Evolutionary conservation across 2,888 invertebrate genomes (phyloP), one percentile per base, ranked within the genome.

Genomic region (Ryuthela nishihirai): DNA sequence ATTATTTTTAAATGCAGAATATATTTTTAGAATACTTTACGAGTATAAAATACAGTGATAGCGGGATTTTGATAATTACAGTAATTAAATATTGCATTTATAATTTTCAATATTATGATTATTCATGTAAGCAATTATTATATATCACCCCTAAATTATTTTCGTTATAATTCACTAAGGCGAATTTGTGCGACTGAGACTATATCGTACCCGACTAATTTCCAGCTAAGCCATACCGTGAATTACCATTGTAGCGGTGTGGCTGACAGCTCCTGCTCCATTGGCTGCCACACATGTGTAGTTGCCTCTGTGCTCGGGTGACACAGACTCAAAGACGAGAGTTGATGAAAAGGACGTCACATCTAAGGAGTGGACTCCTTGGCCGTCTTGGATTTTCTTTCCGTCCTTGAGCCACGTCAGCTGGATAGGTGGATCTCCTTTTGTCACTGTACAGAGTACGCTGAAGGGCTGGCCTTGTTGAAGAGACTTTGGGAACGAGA

Each of bases 401-500:
- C 64, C 65, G 49, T 68, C 68, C 54, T 68, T 78, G 55, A 74
- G 68, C 77, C 77, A 77, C 25, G 69, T 67, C 42, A 77, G 73
- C 48, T 67, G 67, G 26, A 66, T 49, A 3, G 68, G 68, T 15
- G 62, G 56, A 43, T 77, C 76, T 5, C 77, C 71, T 58, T 70
- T 67, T 2, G 68, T 71, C 36, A 75, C 72, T 46, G 72, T 71
- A 69, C 76, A 76, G 42, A 75, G 70, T 52, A 74, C 72, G 63
- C 71, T 72, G 55, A 71, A 72, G 49, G 75, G 69, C 63, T 72
- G 73, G 32, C 75, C 75, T 54, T 73, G 70, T 64, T 78, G 77
- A 48, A 79, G 74, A 67, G 78, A 77, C 23, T 60, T 59, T 0
- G 67, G 64, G 34, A 68, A 68, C n/a, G 43, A 39, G 36, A 68